Evolutionary conservation across 2,888 invertebrate genomes (phyloP), one percentile per base, ranked within the genome.

Genomic region (Merodon equestris): DNA sequence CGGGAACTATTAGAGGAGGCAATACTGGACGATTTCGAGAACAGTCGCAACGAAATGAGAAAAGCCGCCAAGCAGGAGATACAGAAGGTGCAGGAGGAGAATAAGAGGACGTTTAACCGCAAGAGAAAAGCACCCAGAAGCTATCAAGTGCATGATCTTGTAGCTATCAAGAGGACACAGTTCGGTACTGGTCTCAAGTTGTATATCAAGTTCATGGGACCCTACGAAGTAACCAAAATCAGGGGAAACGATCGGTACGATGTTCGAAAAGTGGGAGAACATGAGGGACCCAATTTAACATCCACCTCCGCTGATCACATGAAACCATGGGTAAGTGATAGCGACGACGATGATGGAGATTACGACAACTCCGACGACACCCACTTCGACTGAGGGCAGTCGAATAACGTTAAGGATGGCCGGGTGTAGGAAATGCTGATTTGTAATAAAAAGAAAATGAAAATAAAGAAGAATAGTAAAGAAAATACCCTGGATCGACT

Each of bases 101-200:
- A 81, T 58, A 36, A 18, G 13, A 15, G 56, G 42, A 14, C 40
- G 40, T 40, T n/a, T 40, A 40, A 19, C 1, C 9, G n/a, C 18
- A 18, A 68, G 67, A 53, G 53, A 27, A 18, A 44, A 7, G 44
- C 44, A 40, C n/a, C 40, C 40, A 40, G 40, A n/a, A 3, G n/a
- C 3, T 40, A 14, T 15, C 42, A 42, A 0, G 9, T 54, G 18
- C 40, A 42, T 15, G 58, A 75, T 63, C n/a, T 66, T 9, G 61
- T 72, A 2, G 63, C 71, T 1, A 63, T 72, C 12, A 15, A 48
- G 19, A 34, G 27, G 7, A 72, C 53, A 1, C 57, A 72, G 45
- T 72, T 72, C 17, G 67, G 34, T 81, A 82, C 51, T 36, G 67
- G 72, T 0, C 10, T 57, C 7, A 77, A 72, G 18, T 12, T 70